Percentiles rank a stretch among this genome's conserved stretches.
These are phyloP conservation scores for Lepus americanus DNA, from an alignment of 2,113 vertebrate species.

Conservation along the genomic window DNA sequence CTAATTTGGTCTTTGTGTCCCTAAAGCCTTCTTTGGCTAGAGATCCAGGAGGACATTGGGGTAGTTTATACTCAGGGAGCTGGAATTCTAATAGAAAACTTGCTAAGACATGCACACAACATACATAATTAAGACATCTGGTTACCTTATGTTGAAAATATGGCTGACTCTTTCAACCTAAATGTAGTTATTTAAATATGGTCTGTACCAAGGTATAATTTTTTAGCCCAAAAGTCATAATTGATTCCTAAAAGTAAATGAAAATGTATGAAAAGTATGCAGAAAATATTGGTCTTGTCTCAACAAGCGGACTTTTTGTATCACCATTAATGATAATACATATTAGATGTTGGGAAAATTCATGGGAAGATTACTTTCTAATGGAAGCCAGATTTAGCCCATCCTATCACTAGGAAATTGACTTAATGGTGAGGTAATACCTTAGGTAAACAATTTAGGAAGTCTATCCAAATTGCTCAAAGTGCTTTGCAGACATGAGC, in stretches of 20 bases:
- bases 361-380: constrained; percentile 64
- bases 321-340: not conserved
- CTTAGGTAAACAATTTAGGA: constrained; percentile 74
- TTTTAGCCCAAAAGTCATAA: constrained; percentile 56
- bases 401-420: constrained; percentile 69
- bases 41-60: constrained; percentile 24
- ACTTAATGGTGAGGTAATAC: constrained; percentile 77
- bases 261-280: constrained; percentile 52
- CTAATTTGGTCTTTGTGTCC: not conserved
- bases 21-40: constrained; percentile 11
- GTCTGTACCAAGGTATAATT: constrained; percentile 14
- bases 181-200: constrained; percentile 65
- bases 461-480: constrained; percentile 74
- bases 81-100: constrained; percentile 45
- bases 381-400: constrained; percentile 52
- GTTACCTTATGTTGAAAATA: constrained; percentile 64
- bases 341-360: constrained; percentile 47
- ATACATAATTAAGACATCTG: constrained; percentile 68
- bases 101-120: constrained; percentile 27
- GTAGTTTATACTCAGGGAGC: constrained; percentile 29
- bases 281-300: constrained; percentile 31
- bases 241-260: constrained; percentile 58
- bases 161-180: constrained; percentile 42
- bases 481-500: constrained; percentile 78
- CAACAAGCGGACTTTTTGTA: constrained; percentile 46